Conservation (phyloP, 1,140 invertebrate species). For the Hermetia illucens region DNA sequence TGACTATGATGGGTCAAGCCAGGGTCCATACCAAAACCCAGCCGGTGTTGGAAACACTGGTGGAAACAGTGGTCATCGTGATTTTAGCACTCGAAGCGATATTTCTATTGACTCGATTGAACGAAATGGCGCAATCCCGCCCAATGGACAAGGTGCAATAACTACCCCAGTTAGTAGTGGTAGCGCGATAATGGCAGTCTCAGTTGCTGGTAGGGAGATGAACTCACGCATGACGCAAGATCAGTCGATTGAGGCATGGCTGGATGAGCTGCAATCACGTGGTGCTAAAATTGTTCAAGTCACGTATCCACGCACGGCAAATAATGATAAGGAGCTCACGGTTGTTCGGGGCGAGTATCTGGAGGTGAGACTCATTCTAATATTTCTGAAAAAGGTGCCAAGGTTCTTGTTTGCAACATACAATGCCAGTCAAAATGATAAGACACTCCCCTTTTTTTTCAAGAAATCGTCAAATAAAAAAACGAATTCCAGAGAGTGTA, state of each 20-base stretch:
- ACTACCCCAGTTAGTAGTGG: conserved; percentile 8
- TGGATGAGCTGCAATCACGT: conserved; percentile 57
- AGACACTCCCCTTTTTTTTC: no score
- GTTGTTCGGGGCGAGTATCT: conserved; percentile 90
- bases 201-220: conserved; percentile 5
- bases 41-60: conserved; percentile 14
- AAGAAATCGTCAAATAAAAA: no score
- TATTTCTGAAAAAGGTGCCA: no score
- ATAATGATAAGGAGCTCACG: conserved; percentile 95
- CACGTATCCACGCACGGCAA: conserved; percentile 88
- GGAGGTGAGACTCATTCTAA: conserved; percentile 61
- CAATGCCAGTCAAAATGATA: no score
- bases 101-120: conserved; percentile 66
- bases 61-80: conserved; percentile 23
- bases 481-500: no score
- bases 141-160: no score
- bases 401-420: no score
- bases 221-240: conserved; percentile 14
- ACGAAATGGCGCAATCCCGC: conserved; percentile 36
- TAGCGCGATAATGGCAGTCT: conserved; percentile 7
- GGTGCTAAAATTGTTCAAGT: conserved; percentile 81
- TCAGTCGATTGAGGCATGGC: conserved; percentile 39
- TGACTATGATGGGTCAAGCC: conserved; percentile 6
- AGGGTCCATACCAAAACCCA: not conserved
- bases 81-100: conserved; percentile 47